These are phyloP conservation scores for Rhopalosiphum maidis DNA, from an alignment of 1,140 invertebrate genomes.

Conservation along the genomic window DNA sequence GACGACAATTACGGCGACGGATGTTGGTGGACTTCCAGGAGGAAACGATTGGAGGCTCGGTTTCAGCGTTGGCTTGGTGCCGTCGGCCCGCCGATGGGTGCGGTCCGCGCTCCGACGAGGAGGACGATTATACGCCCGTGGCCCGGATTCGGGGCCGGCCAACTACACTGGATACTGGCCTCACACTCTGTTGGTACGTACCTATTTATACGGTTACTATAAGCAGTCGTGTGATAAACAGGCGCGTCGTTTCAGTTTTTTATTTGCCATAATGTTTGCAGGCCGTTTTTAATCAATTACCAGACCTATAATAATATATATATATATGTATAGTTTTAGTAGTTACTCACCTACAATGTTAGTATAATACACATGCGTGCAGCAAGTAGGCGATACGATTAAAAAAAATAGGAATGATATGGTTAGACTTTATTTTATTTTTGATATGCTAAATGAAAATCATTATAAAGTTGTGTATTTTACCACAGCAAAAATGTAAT, in stretches of 20 bases:
- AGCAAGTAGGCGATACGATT: neutral
- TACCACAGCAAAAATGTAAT: no score
- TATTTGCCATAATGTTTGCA: neutral
- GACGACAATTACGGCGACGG: neutral
- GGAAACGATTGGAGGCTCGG: no score
- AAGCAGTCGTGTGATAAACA: no score
- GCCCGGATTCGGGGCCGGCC: neutral
- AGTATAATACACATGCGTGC: no score
- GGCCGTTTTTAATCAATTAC: neutral
- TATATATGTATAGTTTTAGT: no score
- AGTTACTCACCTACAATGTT: no score
- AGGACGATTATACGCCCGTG: neutral
- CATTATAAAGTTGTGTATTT: no score
- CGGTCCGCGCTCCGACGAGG: neutral
- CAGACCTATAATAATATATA: neutral
- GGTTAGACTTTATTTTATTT: neutral
- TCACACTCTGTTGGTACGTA: conserved; percentile 32
- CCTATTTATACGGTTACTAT: no score
- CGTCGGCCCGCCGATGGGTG: conserved; percentile 12
- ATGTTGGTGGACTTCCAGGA: neutral
- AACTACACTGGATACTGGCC: conserved; percentile 22
- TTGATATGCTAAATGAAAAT: neutral
- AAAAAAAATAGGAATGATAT: neutral
- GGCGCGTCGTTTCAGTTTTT: no score
- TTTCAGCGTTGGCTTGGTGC: conserved; percentile 8